A percentile compares a stretch with the other conserved stretches of the same genome.
Evolutionary conservation across 2,113 vertebrate species (phyloP).

Genomic region (Bagarius yarrelli): DNA sequence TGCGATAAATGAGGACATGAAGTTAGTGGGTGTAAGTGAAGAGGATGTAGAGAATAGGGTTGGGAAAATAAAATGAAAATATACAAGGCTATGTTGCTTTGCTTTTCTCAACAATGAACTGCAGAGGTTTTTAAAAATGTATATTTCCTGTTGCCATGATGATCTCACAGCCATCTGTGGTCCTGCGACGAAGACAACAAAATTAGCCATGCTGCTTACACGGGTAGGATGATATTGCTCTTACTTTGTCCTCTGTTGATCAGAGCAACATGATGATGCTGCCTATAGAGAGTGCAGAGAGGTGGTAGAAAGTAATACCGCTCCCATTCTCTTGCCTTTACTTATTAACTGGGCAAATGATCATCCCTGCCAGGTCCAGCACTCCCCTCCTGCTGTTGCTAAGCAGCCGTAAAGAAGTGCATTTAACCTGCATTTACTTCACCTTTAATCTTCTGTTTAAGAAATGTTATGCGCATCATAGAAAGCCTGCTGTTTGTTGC

Average conservation of each 20-base stretch:
- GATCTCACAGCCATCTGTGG: background rate
- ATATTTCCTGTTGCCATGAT: background rate
- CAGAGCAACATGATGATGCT: background rate
- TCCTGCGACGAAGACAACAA: background rate
- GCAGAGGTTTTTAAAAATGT: background rate
- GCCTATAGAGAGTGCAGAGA: background rate
- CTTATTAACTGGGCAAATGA: background rate
- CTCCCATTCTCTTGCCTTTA: background rate
- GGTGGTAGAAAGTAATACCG: background rate
- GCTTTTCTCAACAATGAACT: background rate
- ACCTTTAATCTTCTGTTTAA: constrained; percentile 14
- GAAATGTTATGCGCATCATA: background rate
- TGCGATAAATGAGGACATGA: too few relatives aligned
- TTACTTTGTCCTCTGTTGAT: background rate
- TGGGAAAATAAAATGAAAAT: too few relatives aligned
- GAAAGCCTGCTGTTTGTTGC: background rate
- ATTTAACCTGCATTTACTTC: constrained; percentile 37
- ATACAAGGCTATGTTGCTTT: background rate
- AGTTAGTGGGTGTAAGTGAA: too few relatives aligned
- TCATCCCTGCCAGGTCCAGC: constrained; percentile 4
- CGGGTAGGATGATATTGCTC: background rate
- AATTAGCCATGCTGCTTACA: background rate
- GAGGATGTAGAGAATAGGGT: too few relatives aligned
- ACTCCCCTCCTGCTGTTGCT: constrained; percentile 40
- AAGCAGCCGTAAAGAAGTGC: constrained; percentile 41